Base-by-base conservation (phyloP, 2,888 invertebrate species). In the Hemaris fuciformis region DNA sequence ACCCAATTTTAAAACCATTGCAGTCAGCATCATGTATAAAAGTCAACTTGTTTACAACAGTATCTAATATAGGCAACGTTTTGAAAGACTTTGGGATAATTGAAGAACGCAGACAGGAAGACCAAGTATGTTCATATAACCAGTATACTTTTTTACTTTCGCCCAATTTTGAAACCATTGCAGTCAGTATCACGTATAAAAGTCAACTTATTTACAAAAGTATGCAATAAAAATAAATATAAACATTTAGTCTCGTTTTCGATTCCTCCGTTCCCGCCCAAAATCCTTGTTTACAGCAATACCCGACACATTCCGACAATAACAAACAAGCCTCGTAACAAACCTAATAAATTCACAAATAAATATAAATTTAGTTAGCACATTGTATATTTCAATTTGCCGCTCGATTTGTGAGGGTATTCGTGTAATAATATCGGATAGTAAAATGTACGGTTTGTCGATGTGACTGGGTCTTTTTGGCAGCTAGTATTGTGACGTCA, bases 321-420 rank as follows among this genome's bases (percentile, higher is more conserved):
- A 53, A 53, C 27, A 53, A 53, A 53, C 27, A 53, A 18, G 53
- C n/a, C 4, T 53, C 53, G 53, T 53, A 53, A 53, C 27, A 27
- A 46, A n/a, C 46, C 38, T n/a, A 46, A 53, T 53, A 53, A 53
- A 53, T 53, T 27, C 18, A 10, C 53, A 53, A 53, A 53, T 53
- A 53, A 53, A 53, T 53, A 53, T 53, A 53, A 53, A 53, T 53
- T 53, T 18, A 31, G 27, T 18, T 4, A 53, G 31, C 53, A 53
- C 53, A 25, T 48, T 53, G 18, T 53, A 53, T 27, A 53, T 53
- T 46, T 46, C 53, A 53, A 53, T 53, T 53, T 53, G 53, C 8
- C 27, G 46, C 13, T 23, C 46, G 53, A 53, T 53, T 53, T 53
- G 53, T 4, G n/a, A 38, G 38, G 38, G 38, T 46, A n/a, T 53